Base-by-base conservation (phyloP, 1,140 invertebrate genomes). In the Bombus pascuorum region DNA sequence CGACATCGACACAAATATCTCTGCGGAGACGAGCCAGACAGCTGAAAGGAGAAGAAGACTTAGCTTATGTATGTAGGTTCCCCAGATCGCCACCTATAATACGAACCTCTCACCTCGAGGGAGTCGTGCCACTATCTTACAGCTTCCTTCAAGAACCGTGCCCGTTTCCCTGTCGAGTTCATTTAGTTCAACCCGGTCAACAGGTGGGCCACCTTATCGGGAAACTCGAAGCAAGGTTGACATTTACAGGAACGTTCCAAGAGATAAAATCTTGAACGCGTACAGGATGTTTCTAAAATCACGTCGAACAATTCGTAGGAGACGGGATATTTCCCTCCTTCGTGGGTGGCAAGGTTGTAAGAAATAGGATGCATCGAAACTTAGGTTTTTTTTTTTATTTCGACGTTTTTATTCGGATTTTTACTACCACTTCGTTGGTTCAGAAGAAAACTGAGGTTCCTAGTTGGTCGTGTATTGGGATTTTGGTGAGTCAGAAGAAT, bases 31-130 rank as follows among this genome's bases (percentile, higher is more conserved):
- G 66, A 75, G 73, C 57, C 70, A 75, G 65, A 75, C 68, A 39
- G 13, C 28, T 15, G 8, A 15, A 0, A 53, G 42, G 59, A 70
- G 74, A 68, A 79, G 53, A 70, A 66, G 70, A 62, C 42, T 37
- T 32, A 83, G 88, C 77, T 83, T 88, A 91, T 86, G 91, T 93
- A 94, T 94, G 93, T 94, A 94, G 93, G 93, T 94, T 92, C 28
- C 93, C 89, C 85, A 87, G 91, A 87, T 93, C 92, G 92, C 76
- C 91, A 93, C 91, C 92, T 94, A 91, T 93, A 93, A 93, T 92
- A 80, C 88, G 89, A 90, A 88, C 81, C 88, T 92, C 92, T 89
- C 90, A 91, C 91, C 89, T 91, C 57, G 81, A 80, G 32, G n/a
- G 39, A 59, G 25, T 85, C 76, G 87, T 85, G 5, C 42, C 15